Evolutionary conservation across 2,888 invertebrate species (phyloP).

Genomic region (Tanypteryx hageni): DNA sequence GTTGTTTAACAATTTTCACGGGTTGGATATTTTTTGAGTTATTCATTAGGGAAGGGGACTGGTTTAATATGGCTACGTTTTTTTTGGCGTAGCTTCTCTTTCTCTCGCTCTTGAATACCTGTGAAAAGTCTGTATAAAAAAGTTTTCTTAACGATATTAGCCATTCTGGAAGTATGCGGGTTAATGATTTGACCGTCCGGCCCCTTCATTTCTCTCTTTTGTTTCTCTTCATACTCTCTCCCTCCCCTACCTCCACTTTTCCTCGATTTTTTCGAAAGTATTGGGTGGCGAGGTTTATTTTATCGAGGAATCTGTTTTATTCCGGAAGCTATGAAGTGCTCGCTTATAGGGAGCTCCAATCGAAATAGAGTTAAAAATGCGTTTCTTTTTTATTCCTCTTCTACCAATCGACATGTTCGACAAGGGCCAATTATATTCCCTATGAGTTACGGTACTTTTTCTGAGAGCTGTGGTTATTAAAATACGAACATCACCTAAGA

Average conservation of each 20-base stretch:
- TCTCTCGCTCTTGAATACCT: neutral
- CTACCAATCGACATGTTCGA: neutral
- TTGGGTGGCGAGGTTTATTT: neutral
- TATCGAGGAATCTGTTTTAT: neutral
- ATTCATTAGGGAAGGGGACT: neutral
- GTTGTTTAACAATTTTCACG: neutral
- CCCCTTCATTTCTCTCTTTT: too few species aligned
- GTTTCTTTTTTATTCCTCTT: neutral
- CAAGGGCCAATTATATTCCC: neutral
- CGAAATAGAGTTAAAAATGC: neutral
- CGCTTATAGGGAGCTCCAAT: neutral
- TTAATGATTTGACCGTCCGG: neutral
- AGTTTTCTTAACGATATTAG: neutral
- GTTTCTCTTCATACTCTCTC: neutral
- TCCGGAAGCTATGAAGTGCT: neutral
- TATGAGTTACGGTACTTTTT: neutral
- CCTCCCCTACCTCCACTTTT: neutral
- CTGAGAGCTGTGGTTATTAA: neutral
- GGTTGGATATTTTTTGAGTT: neutral
- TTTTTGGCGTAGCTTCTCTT: neutral
- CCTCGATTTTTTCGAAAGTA: neutral
- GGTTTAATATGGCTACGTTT: neutral
- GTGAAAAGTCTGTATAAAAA: neutral
- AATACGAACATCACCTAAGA: neutral
- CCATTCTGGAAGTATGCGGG: neutral